A percentile compares a stretch with the other conserved stretches of the same genome.
phyloP scores from a whole-genome alignment of 2,113 vertebrate species.

The Lontra canadensis region DNA sequence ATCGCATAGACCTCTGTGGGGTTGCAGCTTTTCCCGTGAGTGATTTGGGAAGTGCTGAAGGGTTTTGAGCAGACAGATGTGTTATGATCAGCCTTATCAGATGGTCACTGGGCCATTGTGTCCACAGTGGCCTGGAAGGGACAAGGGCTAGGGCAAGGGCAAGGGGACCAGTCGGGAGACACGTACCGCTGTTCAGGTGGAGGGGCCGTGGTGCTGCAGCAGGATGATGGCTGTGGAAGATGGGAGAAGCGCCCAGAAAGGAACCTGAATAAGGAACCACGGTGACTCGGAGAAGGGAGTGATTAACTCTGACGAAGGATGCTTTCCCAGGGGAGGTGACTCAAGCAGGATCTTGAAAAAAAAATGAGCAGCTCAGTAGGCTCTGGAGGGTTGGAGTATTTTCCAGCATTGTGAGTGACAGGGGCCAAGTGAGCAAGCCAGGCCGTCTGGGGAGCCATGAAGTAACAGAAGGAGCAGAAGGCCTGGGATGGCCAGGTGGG shows the following conservation, averaged over 20 bases:
- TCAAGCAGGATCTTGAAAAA: slow-evolving; percentile 40
- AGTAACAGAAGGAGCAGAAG: neutral
- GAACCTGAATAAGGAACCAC: neutral
- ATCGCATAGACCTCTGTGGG: neutral
- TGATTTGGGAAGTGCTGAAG: neutral
- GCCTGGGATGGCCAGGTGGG: neutral
- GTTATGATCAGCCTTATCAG: neutral
- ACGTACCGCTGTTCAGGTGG: neutral
- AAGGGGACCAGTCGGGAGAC: neutral
- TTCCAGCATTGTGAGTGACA: neutral
- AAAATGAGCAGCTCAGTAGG: neutral
- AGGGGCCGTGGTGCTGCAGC: accelerated
- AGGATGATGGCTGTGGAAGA: neutral
- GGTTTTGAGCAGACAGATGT: neutral
- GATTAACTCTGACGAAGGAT: slow-evolving; percentile 45
- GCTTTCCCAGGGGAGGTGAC: slow-evolving; percentile 29
- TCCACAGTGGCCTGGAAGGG: neutral
- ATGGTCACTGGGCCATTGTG: neutral
- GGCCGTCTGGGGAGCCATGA: neutral
- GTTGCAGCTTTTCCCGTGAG: neutral
- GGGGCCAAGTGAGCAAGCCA: neutral
- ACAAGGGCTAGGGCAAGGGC: neutral
- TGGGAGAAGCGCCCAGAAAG: neutral
- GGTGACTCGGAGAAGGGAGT: neutral
- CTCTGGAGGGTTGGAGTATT: neutral